Evolutionary conservation across 2,797 vertebrate species (phyloP), one percentile per base, ranked within the genome.

Genomic region (Aphelocoma californica): DNA sequence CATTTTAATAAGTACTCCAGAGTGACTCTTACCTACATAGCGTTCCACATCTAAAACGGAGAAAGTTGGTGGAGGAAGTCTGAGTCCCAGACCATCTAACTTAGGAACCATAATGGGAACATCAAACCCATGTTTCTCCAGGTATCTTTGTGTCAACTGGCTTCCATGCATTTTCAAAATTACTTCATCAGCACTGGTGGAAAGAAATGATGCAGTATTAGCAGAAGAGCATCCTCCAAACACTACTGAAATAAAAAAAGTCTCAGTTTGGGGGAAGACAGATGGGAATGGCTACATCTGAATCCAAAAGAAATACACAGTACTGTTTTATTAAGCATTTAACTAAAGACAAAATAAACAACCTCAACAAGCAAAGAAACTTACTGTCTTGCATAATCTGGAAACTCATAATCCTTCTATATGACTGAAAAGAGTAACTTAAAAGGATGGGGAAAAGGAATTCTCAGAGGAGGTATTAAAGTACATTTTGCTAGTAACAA

Each of bases 91-190:
- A 42, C 98, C 99, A 81, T 99, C 99, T 98, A 98, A 98, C 94
- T 99, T 98, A 10, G 98, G 97, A 95, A 99, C 98, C 90, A 96
- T 97, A 64, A 99, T 99, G 80, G 99, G 99, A 95, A 98, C 98
- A 91, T 98, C 98, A 97, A 99, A 99, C 86, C 99, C 98, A 56
- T 99, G 99, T 83, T 99, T 98, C 98, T 99, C 99, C 98, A 99
- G 97, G 92, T 99, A 99, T 96, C 98, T 98, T 83, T 98, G 98
- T 21, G 99, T 99, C 98, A 99, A 95, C 78, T 98, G 99, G 97
- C 98, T 98, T 18, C 99, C 99, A 60, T 98, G 98, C 99, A 99
- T 99, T 97, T 98, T 98, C 92, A 98, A 96, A 96, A 99, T 93
- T 11, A 99, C 97, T 95, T 99, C 99, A 90, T 99, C 99, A 31